These are phyloP conservation scores for Mesoligia furuncula DNA, from an alignment of 2,888 invertebrate genomes.

Conservation along the genomic window DNA sequence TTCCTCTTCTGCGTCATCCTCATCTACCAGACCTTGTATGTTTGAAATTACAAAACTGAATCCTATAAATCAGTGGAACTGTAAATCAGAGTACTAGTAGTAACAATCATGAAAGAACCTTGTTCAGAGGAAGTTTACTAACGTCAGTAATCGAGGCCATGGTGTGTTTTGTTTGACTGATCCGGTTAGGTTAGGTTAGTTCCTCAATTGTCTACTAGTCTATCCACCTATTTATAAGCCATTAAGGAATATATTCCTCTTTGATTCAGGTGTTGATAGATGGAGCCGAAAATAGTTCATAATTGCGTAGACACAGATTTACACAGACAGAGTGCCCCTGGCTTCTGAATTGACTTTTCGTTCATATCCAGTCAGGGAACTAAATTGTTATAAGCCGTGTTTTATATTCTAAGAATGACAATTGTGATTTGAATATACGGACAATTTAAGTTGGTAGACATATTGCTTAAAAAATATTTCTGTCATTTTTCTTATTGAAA, in stretches of 20 bases:
- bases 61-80: slow-evolving; percentile 20
- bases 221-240: neutral
- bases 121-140: slow-evolving; percentile 46
- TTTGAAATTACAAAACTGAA: slow-evolving; percentile 20
- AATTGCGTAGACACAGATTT: neutral
- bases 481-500: neutral
- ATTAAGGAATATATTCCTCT: neutral
- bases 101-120: slow-evolving; percentile 10
- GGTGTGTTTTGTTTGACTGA: slow-evolving; percentile 13
- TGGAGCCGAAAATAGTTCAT: neutral
- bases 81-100: slow-evolving; percentile 27
- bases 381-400: neutral
- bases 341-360: neutral
- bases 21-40: slow-evolving; percentile 11
- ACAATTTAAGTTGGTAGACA: neutral
- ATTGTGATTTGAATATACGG: no score
- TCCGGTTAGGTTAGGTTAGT: slow-evolving; percentile 35
- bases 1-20: neutral
- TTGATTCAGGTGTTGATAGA: neutral
- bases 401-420: no score
- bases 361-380: neutral
- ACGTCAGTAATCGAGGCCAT: slow-evolving; percentile 26
- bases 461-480: neutral
- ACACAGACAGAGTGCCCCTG: neutral
- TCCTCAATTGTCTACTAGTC: neutral